These are phyloP conservation scores for Myotis lucifugus DNA, from an alignment of 2,113 vertebrate species.

Conservation along the genomic window DNA sequence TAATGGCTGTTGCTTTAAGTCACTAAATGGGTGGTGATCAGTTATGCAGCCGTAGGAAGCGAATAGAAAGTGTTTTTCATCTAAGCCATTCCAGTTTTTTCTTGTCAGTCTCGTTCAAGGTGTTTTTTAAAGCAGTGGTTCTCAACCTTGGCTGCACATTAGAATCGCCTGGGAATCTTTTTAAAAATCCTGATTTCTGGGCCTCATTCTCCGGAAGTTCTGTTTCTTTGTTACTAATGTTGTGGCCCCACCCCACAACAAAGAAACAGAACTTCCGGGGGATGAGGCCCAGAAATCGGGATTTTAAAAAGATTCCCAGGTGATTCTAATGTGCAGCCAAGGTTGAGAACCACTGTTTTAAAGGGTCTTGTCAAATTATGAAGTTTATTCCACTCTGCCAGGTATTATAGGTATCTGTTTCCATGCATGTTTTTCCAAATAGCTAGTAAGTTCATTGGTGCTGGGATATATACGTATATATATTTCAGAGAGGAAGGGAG, in stretches of 20 bases:
- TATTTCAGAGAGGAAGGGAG: too few species aligned
- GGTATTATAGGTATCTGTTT: neutral
- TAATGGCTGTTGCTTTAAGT: neutral
- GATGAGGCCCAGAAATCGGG: too few species aligned
- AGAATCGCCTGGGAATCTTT: too few species aligned
- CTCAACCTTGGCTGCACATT: too few species aligned
- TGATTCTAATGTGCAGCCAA: too few species aligned
- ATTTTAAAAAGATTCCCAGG: too few species aligned
- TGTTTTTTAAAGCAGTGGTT: neutral
- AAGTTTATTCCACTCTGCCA: neutral
- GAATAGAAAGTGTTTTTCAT: neutral
- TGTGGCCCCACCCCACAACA: too few species aligned
- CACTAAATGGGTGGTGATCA: neutral
- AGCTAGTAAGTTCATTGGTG: neutral
- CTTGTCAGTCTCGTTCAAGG: neutral
- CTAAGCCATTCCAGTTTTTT: neutral
- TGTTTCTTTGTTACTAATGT: too few species aligned
- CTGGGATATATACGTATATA: too few species aligned
- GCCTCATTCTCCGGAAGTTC: too few species aligned
- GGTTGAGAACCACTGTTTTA: neutral
- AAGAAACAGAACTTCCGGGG: too few species aligned
- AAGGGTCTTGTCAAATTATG: conserved; percentile 17
- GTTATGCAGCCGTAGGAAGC: neutral
- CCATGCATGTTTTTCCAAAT: neutral
- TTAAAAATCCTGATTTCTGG: too few species aligned